Evolutionary conservation across 2,888 invertebrate genomes (phyloP).

Genomic region (Drosophila maculinotata): DNA sequence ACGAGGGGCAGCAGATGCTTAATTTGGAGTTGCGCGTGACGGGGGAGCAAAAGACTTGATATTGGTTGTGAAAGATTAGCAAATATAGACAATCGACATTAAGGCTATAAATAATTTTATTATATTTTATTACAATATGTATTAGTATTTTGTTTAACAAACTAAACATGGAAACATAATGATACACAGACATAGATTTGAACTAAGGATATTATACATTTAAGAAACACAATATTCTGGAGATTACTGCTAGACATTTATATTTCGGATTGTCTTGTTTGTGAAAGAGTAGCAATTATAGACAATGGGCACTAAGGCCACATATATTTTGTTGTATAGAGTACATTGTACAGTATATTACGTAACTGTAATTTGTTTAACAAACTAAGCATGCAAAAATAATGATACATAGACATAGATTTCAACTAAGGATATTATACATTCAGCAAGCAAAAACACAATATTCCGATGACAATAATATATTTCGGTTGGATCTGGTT

Average conservation of each 20-base stretch:
- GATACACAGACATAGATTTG: conserved; percentile 39
- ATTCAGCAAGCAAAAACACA: conserved; percentile 36
- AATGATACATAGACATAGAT: conserved; percentile 35
- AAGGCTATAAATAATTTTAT: conserved; percentile 44
- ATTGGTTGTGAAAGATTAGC: neutral
- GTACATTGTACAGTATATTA: no score
- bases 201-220: conserved; percentile 44
- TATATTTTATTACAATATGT: conserved; percentile 47
- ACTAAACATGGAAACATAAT: conserved; percentile 27
- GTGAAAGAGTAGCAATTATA: no score
- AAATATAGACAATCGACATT: neutral
- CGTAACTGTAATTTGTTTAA: no score
- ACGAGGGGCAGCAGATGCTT: conserved; percentile 35
- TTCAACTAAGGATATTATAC: conserved; percentile 49
- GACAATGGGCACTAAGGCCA: no score
- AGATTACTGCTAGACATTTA: conserved; percentile 35
- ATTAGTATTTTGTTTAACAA: conserved; percentile 28
- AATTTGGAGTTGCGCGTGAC: conserved; percentile 53
- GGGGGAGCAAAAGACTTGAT: conserved; percentile 45
- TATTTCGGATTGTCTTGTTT: no score
- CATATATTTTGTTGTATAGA: no score
- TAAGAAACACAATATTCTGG: conserved; percentile 35
- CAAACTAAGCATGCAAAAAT: no score
- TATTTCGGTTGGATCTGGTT: no score
- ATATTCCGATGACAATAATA: no score